Percentiles rank a stretch among this genome's conserved stretches.
These are phyloP conservation scores for Colistium nudipinnis DNA, from an alignment of 2,113 vertebrate genomes.

Conservation along the genomic window DNA sequence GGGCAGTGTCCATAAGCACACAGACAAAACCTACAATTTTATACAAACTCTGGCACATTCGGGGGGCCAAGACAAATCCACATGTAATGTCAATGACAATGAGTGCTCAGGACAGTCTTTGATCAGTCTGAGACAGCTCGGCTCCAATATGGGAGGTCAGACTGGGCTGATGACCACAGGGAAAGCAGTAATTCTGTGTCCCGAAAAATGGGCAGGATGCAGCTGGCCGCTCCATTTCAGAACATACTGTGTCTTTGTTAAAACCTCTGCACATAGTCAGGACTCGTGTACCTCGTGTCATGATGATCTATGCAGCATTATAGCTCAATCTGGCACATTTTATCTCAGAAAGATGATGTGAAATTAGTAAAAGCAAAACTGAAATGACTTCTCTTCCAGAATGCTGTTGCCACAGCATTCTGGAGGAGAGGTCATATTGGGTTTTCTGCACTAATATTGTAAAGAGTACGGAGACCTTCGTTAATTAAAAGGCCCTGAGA, in stretches of 20 bases:
- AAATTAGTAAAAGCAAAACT: neutral
- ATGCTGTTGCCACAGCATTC: neutral
- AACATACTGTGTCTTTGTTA: conserved; percentile 5
- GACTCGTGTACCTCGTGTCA: no score
- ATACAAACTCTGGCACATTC: conserved; percentile 54
- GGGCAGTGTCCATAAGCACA: conserved; percentile 45
- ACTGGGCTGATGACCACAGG: conserved; percentile 55
- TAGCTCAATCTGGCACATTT: neutral
- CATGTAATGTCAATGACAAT: conserved; percentile 71
- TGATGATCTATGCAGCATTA: neutral
- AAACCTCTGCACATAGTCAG: neutral
- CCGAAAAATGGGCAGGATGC: conserved; percentile 51
- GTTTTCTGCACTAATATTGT: neutral
- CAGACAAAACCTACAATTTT: conserved; percentile 72
- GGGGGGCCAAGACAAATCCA: conserved; percentile 71
- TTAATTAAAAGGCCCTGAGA: neutral
- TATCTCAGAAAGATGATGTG: neutral
- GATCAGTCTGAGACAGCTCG: conserved; percentile 52
- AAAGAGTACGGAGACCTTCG: neutral
- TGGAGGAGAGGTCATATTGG: neutral
- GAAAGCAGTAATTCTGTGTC: conserved; percentile 73
- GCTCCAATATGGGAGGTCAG: conserved; percentile 64
- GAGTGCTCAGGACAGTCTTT: conserved; percentile 61
- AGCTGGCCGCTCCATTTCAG: conserved; percentile 32
- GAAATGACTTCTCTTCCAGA: neutral